Evolutionary conservation across 2,888 invertebrate species (phyloP), one percentile per base, ranked within the genome.

Genomic region (Campopleginae sp.): DNA sequence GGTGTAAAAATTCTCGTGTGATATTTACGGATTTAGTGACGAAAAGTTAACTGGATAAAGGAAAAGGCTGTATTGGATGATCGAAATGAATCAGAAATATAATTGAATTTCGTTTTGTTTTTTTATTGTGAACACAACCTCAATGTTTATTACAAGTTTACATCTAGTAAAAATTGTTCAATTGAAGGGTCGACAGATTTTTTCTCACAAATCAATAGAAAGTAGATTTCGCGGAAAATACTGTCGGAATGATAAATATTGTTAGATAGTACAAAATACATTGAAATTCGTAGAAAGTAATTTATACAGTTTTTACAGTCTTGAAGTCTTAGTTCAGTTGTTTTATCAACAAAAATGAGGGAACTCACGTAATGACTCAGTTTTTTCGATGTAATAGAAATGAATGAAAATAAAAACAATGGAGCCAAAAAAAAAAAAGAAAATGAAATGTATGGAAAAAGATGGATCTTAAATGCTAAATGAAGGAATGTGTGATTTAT

Each of bases 111-210:
- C 1, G 2, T 54, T 33, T 23, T 23, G 12, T 23, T 42, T 19
- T 14, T 72, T 72, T 72, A 72, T 72, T 72, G 23, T 54, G 14
- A 48, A 72, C 54, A 38, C 19, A 72, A 10, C 10, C 38, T 19
- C 10, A 23, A 17, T 48, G n/a, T 71, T 72, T 23, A 66, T 8
- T 58, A 38, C 23, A 51, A 14, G 12, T 19, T 48, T 51, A n/a
- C 48, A n/a, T 33, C 12, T 46, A 10, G 23, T n/a, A 4, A 17
- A 8, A 8, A 46, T 8, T 6, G 8, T 3, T 8, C 8, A 38
- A 42, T 27, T 17, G 17, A 1, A 31, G 23, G 31, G 7, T 5
- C 19, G 27, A 70, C 31, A 48, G 2, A 31, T 5, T 31, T 48
- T 31, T n/a, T 48, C 17, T n/a, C n/a, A n/a, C n/a, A 46, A 48